Evolutionary conservation across 2,888 invertebrate species (phyloP), one percentile per base, ranked within the genome.

Genomic region (Tridacna gigas): DNA sequence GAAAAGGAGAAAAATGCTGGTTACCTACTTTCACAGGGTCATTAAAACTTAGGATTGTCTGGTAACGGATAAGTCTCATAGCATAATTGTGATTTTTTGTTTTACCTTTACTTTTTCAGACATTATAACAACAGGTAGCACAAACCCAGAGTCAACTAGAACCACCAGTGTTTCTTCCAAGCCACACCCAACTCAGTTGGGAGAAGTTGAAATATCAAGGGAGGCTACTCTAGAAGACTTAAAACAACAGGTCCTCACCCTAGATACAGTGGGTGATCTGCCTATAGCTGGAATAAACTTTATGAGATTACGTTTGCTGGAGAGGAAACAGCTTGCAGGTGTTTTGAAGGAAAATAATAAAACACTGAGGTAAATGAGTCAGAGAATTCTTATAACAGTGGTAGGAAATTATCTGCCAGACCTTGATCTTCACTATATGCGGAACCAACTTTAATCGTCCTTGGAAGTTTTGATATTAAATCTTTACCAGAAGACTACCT

Each of bases 201-300:
- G 94, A 18, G 93, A 92, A 37, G 86, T 94, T 20, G 91, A 93
- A 79, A 90, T 94, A n/a, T 90, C 91, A 7, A 91, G 91, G 78
- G 90, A 91, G n/a, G 90, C 92, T 0, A 91, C 91, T 0, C 84
- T 94, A 56, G 89, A 89, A 60, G 94, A 94, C 66, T 86, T 94
- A 13, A 93, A 93, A 78, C 87, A 86, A 18, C 90, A 92, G 80
- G 88, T 94, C 12, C 84, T 91, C 89, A 91, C 92, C 13, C 85
- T 93, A 61, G 90, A 89, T 11, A 28, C 74, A 45, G 75, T 90
- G n/a, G 61, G 78, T 2, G 89, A 89, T 7, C 74, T 90, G 26
- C 82, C 82, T 0, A 83, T 93, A 12, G 92, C 91, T 11, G 89
- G 84, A n/a, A 56, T 77, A 37, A 82, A 89, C 18, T 92, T 91